Evolutionary conservation across 2,888 invertebrate species (phyloP), one percentile per base, ranked within the genome.

Genomic region (Polyommatus icarus): DNA sequence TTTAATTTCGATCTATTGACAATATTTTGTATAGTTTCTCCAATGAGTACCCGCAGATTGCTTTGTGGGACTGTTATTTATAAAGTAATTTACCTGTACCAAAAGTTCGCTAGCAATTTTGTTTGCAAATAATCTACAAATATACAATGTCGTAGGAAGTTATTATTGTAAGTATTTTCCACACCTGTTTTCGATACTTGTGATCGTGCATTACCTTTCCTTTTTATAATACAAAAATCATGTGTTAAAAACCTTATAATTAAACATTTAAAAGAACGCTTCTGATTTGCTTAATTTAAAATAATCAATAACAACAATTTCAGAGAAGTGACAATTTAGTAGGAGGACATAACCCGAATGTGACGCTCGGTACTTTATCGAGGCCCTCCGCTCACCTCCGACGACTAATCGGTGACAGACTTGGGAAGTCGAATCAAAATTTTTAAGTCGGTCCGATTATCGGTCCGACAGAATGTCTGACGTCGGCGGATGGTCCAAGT

Each of bases 291-390:
- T 50, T 75, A 75, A n/a, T 50, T 46, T 40, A n/a, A 36, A 36
- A 46, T 18, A 18, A 50, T 50, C 15, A 57, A 78, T 78, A 78
- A 78, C 76, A 76, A 75, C 78, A 80, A 79, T 90, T 91, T 89
- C 88, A 90, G 88, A 87, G 78, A 77, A 79, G 91, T 92, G 93
- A 93, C 93, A 94, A 86, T 90, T 90, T 88, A 93, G 93, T 93
- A 94, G 93, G 90, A 92, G 91, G 83, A 87, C 77, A 75, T 12
- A 76, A 78, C 86, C 89, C 90, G 89, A 89, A 87, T 87, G 87
- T 90, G 87, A 89, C 88, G 91, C 90, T 91, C 87, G 88, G 88
- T 93, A 84, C 91, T 93, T 90, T 78, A 80, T 46, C 0, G 20
- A 18, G 29, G 18, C 29, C 67, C 5, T 67, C 67, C 12, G 15